Conservation (phyloP, 2,113 vertebrate genomes). For the Spheniscus mendiculus region DNA sequence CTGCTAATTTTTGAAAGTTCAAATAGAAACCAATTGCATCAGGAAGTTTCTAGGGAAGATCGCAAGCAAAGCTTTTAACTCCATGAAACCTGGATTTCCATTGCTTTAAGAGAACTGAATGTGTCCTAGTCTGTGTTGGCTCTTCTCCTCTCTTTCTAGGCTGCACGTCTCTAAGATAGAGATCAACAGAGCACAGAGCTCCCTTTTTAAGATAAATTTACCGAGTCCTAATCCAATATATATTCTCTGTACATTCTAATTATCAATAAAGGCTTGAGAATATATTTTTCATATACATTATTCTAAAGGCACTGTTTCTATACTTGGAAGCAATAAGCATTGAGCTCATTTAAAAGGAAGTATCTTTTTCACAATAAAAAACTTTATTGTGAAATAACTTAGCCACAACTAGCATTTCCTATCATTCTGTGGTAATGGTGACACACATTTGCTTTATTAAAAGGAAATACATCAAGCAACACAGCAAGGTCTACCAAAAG, state of each 20-base stretch:
- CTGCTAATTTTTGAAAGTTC: neutral
- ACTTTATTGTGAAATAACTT: neutral
- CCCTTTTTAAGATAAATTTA: neutral
- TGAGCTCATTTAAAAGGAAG: conserved; percentile 13
- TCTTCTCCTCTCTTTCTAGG: neutral
- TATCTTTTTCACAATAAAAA: neutral
- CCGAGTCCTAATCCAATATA: neutral
- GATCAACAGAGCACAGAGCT: neutral
- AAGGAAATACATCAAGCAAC: neutral
- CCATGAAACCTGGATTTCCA: neutral
- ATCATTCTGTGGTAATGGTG: neutral
- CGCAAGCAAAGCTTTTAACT: neutral
- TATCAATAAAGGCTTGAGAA: neutral
- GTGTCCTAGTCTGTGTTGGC: neutral
- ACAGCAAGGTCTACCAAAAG: neutral
- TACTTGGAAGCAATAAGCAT: neutral
- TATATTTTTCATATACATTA: neutral
- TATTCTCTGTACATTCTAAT: neutral
- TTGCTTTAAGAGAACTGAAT: neutral
- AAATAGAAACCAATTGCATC: neutral
- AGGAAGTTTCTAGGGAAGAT: neutral
- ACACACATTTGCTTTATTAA: neutral
- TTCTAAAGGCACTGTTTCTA: neutral
- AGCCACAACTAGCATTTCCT: neutral
- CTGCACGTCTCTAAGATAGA: neutral